phyloP scores from a whole-genome alignment of 64 coral and sea anemone genomes.

The Astreopora myriophthalma region DNA sequence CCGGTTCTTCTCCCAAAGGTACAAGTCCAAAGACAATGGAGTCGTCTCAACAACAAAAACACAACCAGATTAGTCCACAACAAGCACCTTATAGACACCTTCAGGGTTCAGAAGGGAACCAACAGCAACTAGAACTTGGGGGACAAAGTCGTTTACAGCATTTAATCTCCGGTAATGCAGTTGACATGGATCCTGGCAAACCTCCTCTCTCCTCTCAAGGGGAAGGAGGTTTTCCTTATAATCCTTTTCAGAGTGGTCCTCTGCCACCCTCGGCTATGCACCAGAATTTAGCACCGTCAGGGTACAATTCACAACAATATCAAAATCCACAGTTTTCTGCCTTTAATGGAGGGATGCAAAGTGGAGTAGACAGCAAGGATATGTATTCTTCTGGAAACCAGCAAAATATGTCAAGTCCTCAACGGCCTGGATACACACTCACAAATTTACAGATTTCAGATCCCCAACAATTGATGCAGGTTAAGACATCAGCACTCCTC shows the following conservation, averaged over 20 bases:
- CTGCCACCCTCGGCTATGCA: conserved; percentile 63
- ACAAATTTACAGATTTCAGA: conserved; percentile 71
- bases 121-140: conserved; percentile 73
- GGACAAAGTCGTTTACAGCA: conserved; percentile 48
- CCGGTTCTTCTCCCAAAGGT: conserved; percentile 77
- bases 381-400: conserved; percentile 61
- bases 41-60: conserved; percentile 60
- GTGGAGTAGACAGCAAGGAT: conserved; percentile 49
- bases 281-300: conserved; percentile 63
- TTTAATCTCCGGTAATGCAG: not conserved
- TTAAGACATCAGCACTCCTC: conserved; percentile 89
- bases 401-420: conserved; percentile 16
- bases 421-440: conserved; percentile 55
- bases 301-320: conserved; percentile 69
- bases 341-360: conserved; percentile 58
- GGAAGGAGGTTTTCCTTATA: conserved; percentile 64
- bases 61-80: conserved; percentile 84
- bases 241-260: conserved; percentile 64
- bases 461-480: conserved; percentile 74
- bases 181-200: conserved; percentile 65
- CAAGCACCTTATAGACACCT: conserved; percentile 8
- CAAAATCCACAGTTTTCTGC: conserved; percentile 54
- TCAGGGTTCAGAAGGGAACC: conserved; percentile 54
- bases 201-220: conserved; percentile 38
- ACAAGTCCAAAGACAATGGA: conserved; percentile 73